Evolutionary conservation across 2,113 vertebrate species (phyloP).

Genomic region (Recurvirostra avosetta): DNA sequence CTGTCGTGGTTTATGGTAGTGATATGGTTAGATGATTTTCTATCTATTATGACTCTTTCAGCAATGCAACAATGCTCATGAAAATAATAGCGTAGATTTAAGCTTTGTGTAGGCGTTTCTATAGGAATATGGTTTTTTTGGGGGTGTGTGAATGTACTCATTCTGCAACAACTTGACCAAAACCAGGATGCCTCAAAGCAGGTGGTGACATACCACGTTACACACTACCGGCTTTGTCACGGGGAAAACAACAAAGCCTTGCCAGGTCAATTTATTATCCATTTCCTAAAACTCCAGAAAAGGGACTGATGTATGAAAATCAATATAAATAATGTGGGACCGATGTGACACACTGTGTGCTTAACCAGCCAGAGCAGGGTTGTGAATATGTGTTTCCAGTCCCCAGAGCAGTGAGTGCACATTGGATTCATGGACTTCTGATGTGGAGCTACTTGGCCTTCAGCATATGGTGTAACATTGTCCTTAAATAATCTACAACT

Average conservation of each 20-base stretch:
- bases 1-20: not conserved
- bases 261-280: not conserved
- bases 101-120: not conserved
- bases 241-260: not conserved
- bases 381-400: not conserved
- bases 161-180: not conserved
- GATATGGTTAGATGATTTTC: not conserved
- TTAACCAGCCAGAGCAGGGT: rapidly evolving
- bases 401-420: not conserved
- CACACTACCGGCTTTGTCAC: not conserved
- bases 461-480: not conserved
- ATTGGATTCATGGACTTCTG: not conserved
- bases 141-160: not conserved
- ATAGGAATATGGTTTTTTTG: not conserved
- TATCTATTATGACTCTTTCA: not conserved
- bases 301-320: not conserved
- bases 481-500: not conserved
- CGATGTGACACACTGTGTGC: not conserved
- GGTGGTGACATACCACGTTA: not conserved
- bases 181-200: not conserved
- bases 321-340: not conserved
- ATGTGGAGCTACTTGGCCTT: not conserved
- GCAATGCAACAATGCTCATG: not conserved
- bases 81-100: not conserved
- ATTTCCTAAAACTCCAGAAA: not conserved